Evolutionary conservation across 2,797 vertebrate genomes (phyloP).

Genomic region (Amblyopsis hoosieri): DNA sequence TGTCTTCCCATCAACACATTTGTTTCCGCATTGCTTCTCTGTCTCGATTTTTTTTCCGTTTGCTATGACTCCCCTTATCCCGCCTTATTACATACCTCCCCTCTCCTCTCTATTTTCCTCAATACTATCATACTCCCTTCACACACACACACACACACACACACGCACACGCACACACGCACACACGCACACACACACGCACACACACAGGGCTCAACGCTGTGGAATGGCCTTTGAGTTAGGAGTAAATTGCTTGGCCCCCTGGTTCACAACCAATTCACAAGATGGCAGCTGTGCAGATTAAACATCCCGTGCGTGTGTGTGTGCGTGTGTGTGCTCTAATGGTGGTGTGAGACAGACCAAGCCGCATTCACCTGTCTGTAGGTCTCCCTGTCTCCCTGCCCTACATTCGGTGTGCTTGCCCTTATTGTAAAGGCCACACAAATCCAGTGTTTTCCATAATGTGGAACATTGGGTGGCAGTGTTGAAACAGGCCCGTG

Average conservation of each 20-base stretch:
- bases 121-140: constrained; percentile 29
- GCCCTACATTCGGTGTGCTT: neutral
- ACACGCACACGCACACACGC: constrained; percentile 6
- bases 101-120: constrained; percentile 25
- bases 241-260: constrained; percentile 79
- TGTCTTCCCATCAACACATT: constrained; percentile 23
- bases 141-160: neutral
- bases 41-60: constrained; percentile 18
- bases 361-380: constrained; percentile 19
- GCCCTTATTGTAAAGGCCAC: too few relatives aligned
- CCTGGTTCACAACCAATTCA: constrained; percentile 73
- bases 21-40: constrained; percentile 9
- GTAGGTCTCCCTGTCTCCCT: constrained; percentile 20
- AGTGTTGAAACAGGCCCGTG: too few relatives aligned
- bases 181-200: constrained; percentile 3
- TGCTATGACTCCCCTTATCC: constrained; percentile 18
- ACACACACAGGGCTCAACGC: constrained; percentile 13
- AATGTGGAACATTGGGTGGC: too few relatives aligned
- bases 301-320: constrained; percentile 44
- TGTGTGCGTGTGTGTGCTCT: constrained; percentile 9
- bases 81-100: constrained; percentile 24
- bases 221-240: constrained; percentile 63
- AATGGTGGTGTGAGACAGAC: constrained; percentile 4
- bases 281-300: constrained; percentile 61
- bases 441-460: too few relatives aligned